phyloP scores from a whole-genome alignment of 2,797 vertebrate genomes.

The Chanos chanos region DNA sequence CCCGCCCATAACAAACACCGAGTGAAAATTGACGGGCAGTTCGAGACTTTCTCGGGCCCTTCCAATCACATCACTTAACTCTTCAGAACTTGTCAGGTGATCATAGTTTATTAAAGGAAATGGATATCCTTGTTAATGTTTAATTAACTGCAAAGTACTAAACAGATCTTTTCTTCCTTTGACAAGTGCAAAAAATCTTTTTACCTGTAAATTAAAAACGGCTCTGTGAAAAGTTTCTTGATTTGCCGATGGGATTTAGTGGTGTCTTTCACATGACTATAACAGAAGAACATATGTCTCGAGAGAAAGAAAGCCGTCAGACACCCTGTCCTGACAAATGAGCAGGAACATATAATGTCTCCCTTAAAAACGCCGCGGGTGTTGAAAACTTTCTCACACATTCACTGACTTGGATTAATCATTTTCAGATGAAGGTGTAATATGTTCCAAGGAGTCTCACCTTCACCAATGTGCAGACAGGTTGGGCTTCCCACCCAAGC shows the following conservation, averaged over 20 bases:
- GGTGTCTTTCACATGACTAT: slow-evolving; percentile 21
- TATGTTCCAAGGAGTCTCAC: not conserved
- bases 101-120: too few species aligned
- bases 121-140: not conserved
- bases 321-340: slow-evolving; percentile 1
- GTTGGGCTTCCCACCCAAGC: too few species aligned
- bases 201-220: slow-evolving; percentile 3
- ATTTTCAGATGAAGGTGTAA: not conserved
- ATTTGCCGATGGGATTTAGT: slow-evolving; percentile 5
- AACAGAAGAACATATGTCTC: slow-evolving; percentile 28
- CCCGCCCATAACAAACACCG: too few species aligned
- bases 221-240: not conserved
- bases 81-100: too few species aligned
- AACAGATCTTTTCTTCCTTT: slow-evolving; percentile 3
- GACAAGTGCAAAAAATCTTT: slow-evolving; percentile 5
- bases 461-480: not conserved
- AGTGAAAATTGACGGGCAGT: too few species aligned
- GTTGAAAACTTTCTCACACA: not conserved
- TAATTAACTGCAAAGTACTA: not conserved
- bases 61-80: too few species aligned
- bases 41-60: too few species aligned
- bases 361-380: not conserved
- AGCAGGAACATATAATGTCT: slow-evolving; percentile 2
- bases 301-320: slow-evolving; percentile 9
- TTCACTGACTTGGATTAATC: not conserved